Evolutionary conservation across 2,797 vertebrate species (phyloP), one percentile per base, ranked within the genome.

Genomic region (Selene dorsalis): DNA sequence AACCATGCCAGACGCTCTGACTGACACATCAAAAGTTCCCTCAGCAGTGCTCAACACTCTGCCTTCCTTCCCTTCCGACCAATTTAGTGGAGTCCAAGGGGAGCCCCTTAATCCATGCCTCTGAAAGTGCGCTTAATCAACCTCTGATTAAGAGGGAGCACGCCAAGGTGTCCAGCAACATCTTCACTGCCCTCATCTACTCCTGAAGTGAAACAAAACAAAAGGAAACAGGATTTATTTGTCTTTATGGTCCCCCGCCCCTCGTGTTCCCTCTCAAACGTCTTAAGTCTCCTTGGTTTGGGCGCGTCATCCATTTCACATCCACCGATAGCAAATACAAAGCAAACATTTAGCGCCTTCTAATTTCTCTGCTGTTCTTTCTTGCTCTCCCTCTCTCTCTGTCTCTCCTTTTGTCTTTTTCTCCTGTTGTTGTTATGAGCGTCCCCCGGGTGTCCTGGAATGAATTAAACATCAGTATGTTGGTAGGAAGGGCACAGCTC

Each of bases 401-500:
- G 43, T 32, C 58, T 71, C 75, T 59, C 73, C 75, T 59, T 68
- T 70, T 82, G 52, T 68, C 55, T 85, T 69, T 77, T 73, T 30
- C 69, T 69, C 39, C 66, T 66, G 80, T 84, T 91, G 88, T 88
- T 91, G 91, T 91, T 92, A 80, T 84, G 87, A 83, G 87, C 47
- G 85, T 90, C 91, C 91, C 92, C 72, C 63, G 80, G 91, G 85
- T 76, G 67, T 85, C 83, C 74, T 55, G 45, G 77, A 73, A 94
- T 94, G 92, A 94, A 94, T 94, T 93, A 95, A 94, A 94, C 93
- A 94, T 94, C 86, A 89, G 82, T 16, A 26, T 63, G 87, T 88
- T 85, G 83, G 89, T 78, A 84, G 88, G 88, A 88, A 92, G 85
- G 88, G 87, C 89, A 88, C 78, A 57, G 83, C 79, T 82, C 47